Conservation (phyloP, 2,888 invertebrate species). For the Quadriops clusia region DNA sequence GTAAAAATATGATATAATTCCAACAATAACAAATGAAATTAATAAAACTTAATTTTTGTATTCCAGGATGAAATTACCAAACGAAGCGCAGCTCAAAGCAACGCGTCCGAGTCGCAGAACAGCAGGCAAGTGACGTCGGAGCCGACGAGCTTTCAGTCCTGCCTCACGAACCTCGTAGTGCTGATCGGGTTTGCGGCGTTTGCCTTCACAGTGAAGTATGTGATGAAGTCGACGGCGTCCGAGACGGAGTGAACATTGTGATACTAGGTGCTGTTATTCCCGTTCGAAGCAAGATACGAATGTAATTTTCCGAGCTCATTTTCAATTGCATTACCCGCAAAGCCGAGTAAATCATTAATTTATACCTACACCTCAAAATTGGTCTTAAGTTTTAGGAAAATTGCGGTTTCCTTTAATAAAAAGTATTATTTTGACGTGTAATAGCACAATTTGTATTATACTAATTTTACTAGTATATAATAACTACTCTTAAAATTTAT, state of each 20-base stretch:
- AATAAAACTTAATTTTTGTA: conserved; percentile 2
- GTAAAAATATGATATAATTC: background rate
- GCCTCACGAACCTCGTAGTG: conserved; percentile 77
- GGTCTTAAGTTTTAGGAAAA: no score
- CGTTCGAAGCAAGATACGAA: no score
- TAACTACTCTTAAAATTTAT: no score
- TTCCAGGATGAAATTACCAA: conserved; percentile 29
- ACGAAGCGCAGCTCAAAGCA: conserved; percentile 25
- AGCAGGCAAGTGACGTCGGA: conserved; percentile 37
- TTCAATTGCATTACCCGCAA: no score
- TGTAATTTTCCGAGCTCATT: no score
- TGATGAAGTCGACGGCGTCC: conserved; percentile 64
- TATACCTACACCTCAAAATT: no score
- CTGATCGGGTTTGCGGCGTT: conserved; percentile 84
- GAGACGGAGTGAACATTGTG: conserved; percentile 17
- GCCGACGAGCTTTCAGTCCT: conserved; percentile 61
- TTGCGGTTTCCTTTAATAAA: no score
- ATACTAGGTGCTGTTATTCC: conserved; percentile 11
- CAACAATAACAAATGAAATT: background rate
- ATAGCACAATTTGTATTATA: no score
- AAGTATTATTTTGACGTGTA: no score
- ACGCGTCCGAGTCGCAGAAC: conserved; percentile 23
- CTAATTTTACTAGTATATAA: no score
- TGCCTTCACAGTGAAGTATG: conserved; percentile 87
- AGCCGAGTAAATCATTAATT: no score